phyloP scores from a whole-genome alignment of 2,113 vertebrate species.

The Cynocephalus volans region DNA sequence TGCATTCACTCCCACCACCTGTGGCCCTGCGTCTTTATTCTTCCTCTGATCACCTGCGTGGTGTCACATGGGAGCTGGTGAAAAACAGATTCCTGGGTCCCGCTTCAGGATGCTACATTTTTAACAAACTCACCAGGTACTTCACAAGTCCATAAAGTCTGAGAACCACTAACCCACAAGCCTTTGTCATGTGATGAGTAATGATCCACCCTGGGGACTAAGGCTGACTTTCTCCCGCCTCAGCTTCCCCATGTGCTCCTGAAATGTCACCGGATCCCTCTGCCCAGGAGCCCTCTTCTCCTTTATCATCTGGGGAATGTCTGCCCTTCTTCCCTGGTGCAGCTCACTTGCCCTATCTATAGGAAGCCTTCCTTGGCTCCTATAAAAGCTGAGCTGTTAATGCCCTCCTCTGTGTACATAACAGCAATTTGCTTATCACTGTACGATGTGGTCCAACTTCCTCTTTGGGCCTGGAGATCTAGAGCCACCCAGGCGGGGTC shows the following conservation, averaged over 20 bases:
- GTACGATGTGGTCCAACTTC: neutral
- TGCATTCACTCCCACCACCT: too few species aligned
- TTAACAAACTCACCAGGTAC: neutral
- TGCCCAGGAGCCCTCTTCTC: neutral
- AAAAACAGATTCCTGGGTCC: neutral
- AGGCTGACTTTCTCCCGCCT: neutral
- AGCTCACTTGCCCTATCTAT: neutral
- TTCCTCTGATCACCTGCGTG: neutral
- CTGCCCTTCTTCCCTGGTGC: neutral
- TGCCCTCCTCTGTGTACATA: neutral
- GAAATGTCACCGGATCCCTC: neutral
- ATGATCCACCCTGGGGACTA: fast-evolving
- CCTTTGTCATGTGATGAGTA: fast-evolving
- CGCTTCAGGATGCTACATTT: neutral
- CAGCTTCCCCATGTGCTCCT: neutral
- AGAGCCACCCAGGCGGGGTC: neutral
- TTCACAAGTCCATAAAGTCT: neutral
- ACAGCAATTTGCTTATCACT: neutral
- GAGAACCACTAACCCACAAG: neutral
- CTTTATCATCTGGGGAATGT: neutral
- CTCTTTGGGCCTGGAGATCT: neutral
- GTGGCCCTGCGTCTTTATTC: neutral
- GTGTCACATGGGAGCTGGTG: neutral
- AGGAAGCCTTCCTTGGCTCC: neutral
- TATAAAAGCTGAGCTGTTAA: neutral